A percentile compares a stretch with the other conserved stretches of the same genome.
These are phyloP conservation scores for Gasteruption jaculator DNA, from an alignment of 2,888 invertebrate genomes.

Conservation along the genomic window DNA sequence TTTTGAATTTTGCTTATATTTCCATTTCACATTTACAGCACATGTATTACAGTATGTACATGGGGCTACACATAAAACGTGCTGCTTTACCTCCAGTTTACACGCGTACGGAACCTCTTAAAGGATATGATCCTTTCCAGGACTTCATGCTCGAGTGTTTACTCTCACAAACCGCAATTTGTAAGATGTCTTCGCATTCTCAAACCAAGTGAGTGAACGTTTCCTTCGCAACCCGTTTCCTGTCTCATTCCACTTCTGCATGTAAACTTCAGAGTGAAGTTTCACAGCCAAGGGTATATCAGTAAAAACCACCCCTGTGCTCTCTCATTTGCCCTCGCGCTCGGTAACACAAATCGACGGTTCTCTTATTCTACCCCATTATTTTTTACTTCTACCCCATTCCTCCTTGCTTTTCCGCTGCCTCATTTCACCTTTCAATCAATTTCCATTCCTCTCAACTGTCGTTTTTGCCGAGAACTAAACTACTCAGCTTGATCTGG, in stretches of 20 bases:
- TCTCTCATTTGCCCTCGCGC: constrained; percentile 3
- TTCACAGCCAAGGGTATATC: not conserved
- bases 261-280: too few relatives aligned
- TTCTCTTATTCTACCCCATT: not conserved
- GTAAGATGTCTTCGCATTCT: not conserved
- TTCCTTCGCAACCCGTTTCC: constrained; percentile 44
- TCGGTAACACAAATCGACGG: constrained; percentile 10
- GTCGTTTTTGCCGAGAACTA: too few relatives aligned
- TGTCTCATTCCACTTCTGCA: too few relatives aligned
- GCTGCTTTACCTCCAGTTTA: too few relatives aligned
- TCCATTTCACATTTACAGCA: too few relatives aligned
- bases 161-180: not conserved
- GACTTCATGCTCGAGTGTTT: not conserved
- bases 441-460: too few relatives aligned
- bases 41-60: too few relatives aligned
- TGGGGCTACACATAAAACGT: too few relatives aligned
- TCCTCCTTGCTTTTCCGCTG: not conserved
- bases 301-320: constrained; percentile 5
- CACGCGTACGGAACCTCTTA: not conserved
- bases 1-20: too few relatives aligned
- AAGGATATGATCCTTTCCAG: not conserved
- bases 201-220: constrained; percentile 28
- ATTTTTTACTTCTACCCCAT: not conserved
- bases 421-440: too few relatives aligned
- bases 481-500: too few relatives aligned